A percentile compares a stretch with the other conserved stretches of the same genome.
Evolutionary conservation across 2,888 invertebrate species (phyloP).

Genomic region (Mellilla xanthometata): DNA sequence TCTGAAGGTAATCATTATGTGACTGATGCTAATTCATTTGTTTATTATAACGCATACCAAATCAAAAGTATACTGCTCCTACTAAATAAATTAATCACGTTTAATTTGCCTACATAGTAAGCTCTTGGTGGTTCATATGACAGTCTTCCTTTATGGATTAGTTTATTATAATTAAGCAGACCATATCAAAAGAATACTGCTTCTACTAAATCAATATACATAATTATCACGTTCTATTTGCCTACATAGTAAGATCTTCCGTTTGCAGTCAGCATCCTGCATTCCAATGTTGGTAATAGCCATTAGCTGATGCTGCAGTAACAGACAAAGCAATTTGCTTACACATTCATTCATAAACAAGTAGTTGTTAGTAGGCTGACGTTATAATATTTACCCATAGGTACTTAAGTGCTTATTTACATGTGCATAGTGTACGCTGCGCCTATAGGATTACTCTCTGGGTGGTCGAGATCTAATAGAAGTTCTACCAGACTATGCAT

Average conservation of each 20-base stretch:
- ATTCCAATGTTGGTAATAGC: conserved; percentile 9
- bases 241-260: conserved; percentile 5
- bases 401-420: not conserved
- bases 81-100: no score
- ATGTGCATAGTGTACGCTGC: no score
- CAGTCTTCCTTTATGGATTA: no score
- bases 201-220: no score
- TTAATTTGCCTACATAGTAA: conserved; percentile 1
- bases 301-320: conserved; percentile 10
- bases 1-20: no score
- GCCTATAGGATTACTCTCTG: not conserved
- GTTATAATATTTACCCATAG: conserved; percentile 1
- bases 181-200: no score
- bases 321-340: conserved; percentile 5
- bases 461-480: conserved; percentile 6
- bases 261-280: conserved; percentile 10
- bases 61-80: no score
- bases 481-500: no score
- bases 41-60: no score
- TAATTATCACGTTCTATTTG: not conserved
- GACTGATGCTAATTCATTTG: no score
- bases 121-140: no score
- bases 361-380: not conserved
- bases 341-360: conserved; percentile 18
- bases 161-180: no score